Evolutionary conservation across 1,140 invertebrate genomes (phyloP).

Genomic region (Colletes latitarsis): DNA sequence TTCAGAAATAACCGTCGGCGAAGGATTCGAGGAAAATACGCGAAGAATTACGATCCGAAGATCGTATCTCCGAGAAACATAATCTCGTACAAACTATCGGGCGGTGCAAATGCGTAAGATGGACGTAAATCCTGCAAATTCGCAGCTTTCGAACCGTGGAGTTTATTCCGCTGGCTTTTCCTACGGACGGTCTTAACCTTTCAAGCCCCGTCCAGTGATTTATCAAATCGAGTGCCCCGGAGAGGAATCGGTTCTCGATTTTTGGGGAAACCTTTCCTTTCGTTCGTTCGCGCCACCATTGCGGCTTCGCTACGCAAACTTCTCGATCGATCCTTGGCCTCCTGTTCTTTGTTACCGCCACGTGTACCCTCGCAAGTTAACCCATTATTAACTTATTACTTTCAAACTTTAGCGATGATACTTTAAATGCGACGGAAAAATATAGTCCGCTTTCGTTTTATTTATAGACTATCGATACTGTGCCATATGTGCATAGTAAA

Average conservation of each 20-base stretch:
- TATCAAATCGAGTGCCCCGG: background rate
- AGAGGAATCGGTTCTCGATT: background rate
- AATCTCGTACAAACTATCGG: slow-evolving; percentile 3
- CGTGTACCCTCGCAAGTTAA: slow-evolving; percentile 26
- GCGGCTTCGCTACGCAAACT: background rate
- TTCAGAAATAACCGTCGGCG: background rate
- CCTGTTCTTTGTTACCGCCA: slow-evolving; percentile 33
- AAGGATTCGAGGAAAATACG: background rate
- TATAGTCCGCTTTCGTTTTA: background rate
- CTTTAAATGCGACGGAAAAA: background rate
- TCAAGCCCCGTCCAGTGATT: background rate
- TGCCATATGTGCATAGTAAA: too few species aligned
- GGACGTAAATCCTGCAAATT: background rate
- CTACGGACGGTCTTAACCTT: background rate
- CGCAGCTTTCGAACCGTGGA: background rate
- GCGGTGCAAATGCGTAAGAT: slow-evolving; percentile 3
- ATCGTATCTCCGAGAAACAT: slow-evolving; percentile 19
- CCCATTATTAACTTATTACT: slow-evolving; percentile 40
- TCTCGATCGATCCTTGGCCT: slow-evolving; percentile 21
- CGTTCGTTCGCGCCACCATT: background rate
- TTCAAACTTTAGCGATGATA: background rate
- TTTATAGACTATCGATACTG: background rate
- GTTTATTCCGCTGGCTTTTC: background rate
- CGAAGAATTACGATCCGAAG: slow-evolving; percentile 19
- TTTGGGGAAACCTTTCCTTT: background rate